Conservation (phyloP, 2,113 vertebrate species). For the Lepisosteus osseus region DNA sequence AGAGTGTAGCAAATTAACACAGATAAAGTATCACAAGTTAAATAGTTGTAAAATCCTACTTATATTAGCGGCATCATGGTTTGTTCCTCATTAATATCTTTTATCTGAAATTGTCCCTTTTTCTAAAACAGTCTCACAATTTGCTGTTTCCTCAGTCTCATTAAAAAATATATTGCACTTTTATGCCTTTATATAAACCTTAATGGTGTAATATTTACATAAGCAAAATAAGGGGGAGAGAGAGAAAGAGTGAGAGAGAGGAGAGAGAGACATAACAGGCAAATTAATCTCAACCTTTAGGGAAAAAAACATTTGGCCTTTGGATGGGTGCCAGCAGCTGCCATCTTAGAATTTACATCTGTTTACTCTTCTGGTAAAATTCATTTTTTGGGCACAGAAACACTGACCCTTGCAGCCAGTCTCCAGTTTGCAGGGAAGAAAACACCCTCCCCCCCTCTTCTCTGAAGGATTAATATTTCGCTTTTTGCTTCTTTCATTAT, state of each 20-base stretch:
- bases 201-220: background rate
- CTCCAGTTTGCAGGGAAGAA: constrained; percentile 48
- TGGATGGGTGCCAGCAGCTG: constrained; percentile 59
- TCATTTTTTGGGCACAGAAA: constrained; percentile 46
- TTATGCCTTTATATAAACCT: background rate
- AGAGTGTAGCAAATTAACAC: too few species aligned
- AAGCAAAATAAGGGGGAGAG: background rate
- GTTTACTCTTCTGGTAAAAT: constrained; percentile 64
- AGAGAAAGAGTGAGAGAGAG: constrained; percentile 6
- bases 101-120: too few species aligned
- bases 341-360: constrained; percentile 66
- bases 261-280: constrained; percentile 23
- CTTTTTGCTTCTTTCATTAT: constrained; percentile 44
- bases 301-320: constrained; percentile 36
- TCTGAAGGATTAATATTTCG: constrained; percentile 49
- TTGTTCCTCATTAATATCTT: too few species aligned
- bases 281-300: constrained; percentile 39
- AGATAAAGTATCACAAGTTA: too few species aligned
- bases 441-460: constrained; percentile 35
- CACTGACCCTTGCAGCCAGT: constrained; percentile 53
- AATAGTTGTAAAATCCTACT: too few species aligned
- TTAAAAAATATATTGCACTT: too few species aligned
- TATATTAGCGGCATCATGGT: too few species aligned
- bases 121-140: too few species aligned
- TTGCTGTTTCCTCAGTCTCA: too few species aligned